phyloP scores from a whole-genome alignment of 2,888 invertebrate species.

The Branchinecta sandiegonensis region DNA sequence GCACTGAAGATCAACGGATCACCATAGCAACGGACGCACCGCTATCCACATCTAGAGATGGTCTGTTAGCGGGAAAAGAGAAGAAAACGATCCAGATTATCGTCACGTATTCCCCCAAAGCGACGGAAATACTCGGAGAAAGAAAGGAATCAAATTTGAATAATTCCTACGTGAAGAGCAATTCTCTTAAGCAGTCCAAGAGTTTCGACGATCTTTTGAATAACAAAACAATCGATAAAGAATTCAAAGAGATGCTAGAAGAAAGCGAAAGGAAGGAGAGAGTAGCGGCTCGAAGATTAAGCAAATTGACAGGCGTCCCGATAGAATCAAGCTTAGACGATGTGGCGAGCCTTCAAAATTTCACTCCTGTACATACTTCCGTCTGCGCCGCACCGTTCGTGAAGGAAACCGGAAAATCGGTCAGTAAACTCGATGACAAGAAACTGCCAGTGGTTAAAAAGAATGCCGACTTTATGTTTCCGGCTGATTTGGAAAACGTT shows the following conservation, averaged over 20 bases:
- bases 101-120: constrained; percentile 20
- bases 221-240: constrained; percentile 6
- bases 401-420: not conserved
- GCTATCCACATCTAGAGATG: constrained; percentile 10
- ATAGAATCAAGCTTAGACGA: not conserved
- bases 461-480: no score
- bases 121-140: constrained; percentile 3
- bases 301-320: not conserved
- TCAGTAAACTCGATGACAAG: not conserved
- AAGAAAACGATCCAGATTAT: constrained; percentile 20
- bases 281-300: not conserved
- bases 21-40: not conserved
- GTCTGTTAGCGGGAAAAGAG: not conserved
- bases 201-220: constrained; percentile 6
- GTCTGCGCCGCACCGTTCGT: not conserved
- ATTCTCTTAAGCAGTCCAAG: not conserved
- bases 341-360: not conserved
- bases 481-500: not conserved
- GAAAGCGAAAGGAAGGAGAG: not conserved
- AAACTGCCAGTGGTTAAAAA: not conserved
- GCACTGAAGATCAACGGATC: constrained; percentile 1
- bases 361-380: not conserved
- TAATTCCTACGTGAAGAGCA: not conserved
- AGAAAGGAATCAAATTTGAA: not conserved
- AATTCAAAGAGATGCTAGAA: constrained; percentile 1